Evolutionary conservation across 2,888 invertebrate genomes (phyloP).

Genomic region (Melieria crassipennis): DNA sequence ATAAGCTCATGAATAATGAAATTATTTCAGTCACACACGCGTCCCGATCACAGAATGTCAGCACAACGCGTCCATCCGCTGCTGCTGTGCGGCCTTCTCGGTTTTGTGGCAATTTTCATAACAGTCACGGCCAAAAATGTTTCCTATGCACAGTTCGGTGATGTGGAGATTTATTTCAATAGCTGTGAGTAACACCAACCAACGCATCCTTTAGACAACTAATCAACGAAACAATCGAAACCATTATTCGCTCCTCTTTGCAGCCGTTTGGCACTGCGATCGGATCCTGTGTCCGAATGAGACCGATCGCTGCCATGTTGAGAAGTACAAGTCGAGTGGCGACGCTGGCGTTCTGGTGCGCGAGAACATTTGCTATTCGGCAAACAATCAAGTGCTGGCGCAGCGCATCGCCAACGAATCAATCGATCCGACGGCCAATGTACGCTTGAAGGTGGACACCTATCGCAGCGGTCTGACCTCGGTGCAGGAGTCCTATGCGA

Average conservation of each 20-base stretch:
- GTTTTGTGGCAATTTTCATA: neutral
- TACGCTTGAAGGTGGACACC: neutral
- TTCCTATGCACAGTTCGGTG: neutral
- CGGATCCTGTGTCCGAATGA: slow-evolving; percentile 35
- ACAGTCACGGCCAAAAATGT: neutral
- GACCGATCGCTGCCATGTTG: slow-evolving; percentile 30
- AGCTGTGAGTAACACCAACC: slow-evolving; percentile 22
- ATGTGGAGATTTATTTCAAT: slow-evolving; percentile 19
- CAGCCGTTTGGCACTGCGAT: slow-evolving; percentile 39
- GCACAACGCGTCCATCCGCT: neutral
- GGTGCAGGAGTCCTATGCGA: neutral
- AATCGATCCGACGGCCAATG: slow-evolving; percentile 12
- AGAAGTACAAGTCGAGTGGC: slow-evolving; percentile 25
- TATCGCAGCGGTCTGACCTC: neutral
- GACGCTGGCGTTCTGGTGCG: slow-evolving; percentile 29
- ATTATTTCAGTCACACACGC: neutral
- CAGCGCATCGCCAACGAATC: neutral
- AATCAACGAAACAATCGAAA: neutral
- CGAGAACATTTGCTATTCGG: slow-evolving; percentile 32
- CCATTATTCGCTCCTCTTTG: neutral
- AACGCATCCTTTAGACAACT: neutral
- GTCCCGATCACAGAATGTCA: neutral
- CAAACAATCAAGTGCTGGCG: slow-evolving; percentile 13
- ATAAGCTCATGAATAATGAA: too few species aligned
- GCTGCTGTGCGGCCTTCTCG: neutral